Evolutionary conservation across 2,113 vertebrate species (phyloP).

Genomic region (Podiceps cristatus): DNA sequence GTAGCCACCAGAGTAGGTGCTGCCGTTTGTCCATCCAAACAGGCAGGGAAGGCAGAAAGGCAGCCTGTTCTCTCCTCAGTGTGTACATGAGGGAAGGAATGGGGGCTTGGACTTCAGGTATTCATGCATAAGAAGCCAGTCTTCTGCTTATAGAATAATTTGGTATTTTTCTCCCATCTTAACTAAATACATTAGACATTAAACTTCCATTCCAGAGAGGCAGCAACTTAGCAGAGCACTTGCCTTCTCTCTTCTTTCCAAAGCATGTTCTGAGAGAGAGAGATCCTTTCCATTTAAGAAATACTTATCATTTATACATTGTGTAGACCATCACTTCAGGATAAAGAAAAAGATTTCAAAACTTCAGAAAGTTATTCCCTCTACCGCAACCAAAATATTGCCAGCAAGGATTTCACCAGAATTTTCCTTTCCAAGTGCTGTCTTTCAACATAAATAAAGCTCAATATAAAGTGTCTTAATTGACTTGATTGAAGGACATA

Average conservation of each 20-base stretch:
- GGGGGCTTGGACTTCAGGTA: not conserved
- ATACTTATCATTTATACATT: not conserved
- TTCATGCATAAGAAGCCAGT: not conserved
- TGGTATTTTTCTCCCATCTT: not conserved
- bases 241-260: not conserved
- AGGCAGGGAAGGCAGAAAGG: not conserved
- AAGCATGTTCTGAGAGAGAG: not conserved
- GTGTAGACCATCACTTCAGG: not conserved
- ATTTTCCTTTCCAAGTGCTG: not conserved
- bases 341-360: not conserved
- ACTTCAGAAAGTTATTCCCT: not conserved
- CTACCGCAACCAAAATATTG: not conserved
- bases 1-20: not conserved
- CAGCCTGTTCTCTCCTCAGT: not conserved
- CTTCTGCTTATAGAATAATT: not conserved
- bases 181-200: not conserved
- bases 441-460: not conserved
- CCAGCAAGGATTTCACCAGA: not conserved
- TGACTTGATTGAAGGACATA: not conserved
- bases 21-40: not conserved
- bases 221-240: not conserved
- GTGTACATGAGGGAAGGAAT: not conserved
- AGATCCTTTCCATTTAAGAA: not conserved
- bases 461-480: not conserved
- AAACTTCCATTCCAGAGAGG: not conserved